phyloP scores from a whole-genome alignment of 2,888 invertebrate genomes.

The Brenthis daphne region DNA sequence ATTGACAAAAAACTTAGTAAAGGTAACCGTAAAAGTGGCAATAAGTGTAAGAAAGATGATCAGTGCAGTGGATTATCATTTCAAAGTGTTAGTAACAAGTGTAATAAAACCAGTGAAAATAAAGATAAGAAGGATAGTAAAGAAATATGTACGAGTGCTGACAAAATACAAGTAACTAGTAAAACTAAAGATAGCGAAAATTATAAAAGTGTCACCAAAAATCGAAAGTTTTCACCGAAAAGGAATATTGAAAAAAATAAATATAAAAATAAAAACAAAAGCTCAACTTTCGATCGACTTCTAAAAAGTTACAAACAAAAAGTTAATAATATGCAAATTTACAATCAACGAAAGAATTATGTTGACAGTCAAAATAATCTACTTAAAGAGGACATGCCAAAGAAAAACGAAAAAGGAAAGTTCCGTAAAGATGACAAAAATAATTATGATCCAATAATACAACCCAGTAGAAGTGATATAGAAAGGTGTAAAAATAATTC shows the following conservation, averaged over 20 bases:
- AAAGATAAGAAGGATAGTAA: not conserved
- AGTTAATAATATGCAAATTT: not conserved
- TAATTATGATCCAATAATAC: not conserved
- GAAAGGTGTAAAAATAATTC: conserved; percentile 12
- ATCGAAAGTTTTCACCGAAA: not conserved
- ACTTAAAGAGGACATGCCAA: not conserved
- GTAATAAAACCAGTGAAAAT: not conserved
- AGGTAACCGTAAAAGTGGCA: not conserved
- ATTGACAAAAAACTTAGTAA: not conserved
- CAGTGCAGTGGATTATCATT: not conserved
- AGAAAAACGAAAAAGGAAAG: not conserved
- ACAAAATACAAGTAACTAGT: not conserved
- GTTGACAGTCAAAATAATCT: not conserved
- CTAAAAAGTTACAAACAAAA: conserved; percentile 2
- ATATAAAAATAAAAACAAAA: not conserved
- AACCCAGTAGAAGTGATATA: conserved; percentile 17
- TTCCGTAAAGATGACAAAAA: conserved; percentile 10
- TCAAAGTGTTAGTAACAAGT: not conserved
- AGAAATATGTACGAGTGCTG: not conserved
- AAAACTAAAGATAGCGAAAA: not conserved
- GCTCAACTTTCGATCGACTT: not conserved
- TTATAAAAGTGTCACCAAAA: not conserved
- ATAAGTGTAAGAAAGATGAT: not conserved
- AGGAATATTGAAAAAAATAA: not conserved
- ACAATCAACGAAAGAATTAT: not conserved